A percentile compares a stretch with the other conserved stretches of the same genome.
Evolutionary conservation across 2,113 vertebrate genomes (phyloP).

Genomic region (Protomyctophum bolini): DNA sequence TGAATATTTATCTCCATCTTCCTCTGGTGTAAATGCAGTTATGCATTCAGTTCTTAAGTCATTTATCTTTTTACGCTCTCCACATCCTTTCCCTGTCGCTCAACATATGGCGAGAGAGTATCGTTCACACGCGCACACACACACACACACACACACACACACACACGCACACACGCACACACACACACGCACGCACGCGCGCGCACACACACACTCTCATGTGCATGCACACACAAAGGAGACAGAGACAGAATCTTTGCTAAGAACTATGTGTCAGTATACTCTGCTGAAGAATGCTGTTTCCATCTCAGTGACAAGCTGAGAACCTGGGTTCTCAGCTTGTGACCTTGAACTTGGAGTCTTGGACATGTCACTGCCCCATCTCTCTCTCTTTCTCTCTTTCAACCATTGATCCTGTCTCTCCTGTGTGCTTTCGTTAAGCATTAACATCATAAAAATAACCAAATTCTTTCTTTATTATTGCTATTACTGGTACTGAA

Average conservation of each 20-base stretch:
- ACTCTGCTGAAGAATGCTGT: neutral
- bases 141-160: conserved; percentile 37
- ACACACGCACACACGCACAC: conserved; percentile 13
- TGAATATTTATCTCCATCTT: conserved; percentile 66
- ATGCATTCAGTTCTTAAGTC: conserved; percentile 73
- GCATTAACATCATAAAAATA: too few relatives aligned
- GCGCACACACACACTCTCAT: conserved; percentile 1
- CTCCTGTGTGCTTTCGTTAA: too few relatives aligned
- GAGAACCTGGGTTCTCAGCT: too few relatives aligned
- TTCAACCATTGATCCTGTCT: too few relatives aligned
- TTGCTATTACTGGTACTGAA: too few relatives aligned
- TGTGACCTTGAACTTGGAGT: too few relatives aligned
- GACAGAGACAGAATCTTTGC: conserved; percentile 13
- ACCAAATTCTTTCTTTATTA: too few relatives aligned
- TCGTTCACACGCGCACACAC: conserved; percentile 29
- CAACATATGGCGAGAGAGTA: conserved; percentile 73
- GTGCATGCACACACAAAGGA: neutral
- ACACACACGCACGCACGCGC: conserved; percentile 17
- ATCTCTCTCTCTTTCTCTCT: too few relatives aligned
- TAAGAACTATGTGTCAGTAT: conserved; percentile 12
- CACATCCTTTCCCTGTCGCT: conserved; percentile 64
- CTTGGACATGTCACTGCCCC: too few relatives aligned
- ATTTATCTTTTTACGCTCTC: conserved; percentile 72
- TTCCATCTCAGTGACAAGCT: neutral
- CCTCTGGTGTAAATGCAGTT: conserved; percentile 66